These are phyloP conservation scores for Apocheima hispidaria DNA, from an alignment of 2,888 invertebrate species.

Conservation along the genomic window DNA sequence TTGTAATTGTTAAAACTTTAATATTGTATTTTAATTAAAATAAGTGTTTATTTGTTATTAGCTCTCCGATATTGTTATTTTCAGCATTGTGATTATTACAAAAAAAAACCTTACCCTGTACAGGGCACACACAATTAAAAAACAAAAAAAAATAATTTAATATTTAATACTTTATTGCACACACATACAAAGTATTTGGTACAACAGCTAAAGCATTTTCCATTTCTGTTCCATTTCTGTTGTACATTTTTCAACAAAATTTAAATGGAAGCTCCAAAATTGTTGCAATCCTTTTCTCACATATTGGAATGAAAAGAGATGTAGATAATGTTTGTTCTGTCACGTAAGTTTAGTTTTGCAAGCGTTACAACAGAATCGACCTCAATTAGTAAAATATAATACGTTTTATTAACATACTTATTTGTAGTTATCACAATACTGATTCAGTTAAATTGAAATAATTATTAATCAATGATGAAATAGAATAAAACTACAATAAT, in stretches of 20 bases:
- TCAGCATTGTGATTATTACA: neutral
- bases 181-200: no score
- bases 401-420: neutral
- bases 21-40: neutral
- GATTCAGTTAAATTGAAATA: neutral
- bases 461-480: neutral
- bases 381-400: no score
- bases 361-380: no score
- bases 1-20: neutral
- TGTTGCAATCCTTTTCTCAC: no score
- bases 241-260: no score
- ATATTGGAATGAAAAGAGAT: no score
- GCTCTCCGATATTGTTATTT: neutral
- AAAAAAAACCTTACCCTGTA: neutral
- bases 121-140: neutral
- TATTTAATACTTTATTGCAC: no score
- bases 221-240: no score
- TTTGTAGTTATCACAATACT: neutral
- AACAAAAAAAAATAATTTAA: neutral
- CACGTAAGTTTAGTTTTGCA: no score
- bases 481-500: constrained; percentile 2
- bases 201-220: no score
- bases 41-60: neutral
- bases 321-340: no score
- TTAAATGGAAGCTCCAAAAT: no score